Base-by-base conservation (phyloP, 2,888 invertebrate genomes). In the Allophyes oxyacanthae region DNA sequence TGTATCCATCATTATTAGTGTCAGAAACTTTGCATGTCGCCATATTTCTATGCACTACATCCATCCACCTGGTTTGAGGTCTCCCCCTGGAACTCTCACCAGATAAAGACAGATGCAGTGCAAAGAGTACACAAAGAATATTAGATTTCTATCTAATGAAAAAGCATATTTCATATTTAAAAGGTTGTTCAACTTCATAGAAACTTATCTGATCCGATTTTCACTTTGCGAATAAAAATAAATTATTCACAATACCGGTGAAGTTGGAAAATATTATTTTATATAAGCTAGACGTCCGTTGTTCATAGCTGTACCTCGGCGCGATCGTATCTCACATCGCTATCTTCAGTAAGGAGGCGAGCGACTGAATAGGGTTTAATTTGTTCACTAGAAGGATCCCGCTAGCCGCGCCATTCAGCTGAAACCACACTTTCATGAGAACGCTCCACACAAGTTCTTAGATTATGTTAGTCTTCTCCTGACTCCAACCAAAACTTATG, bases 321-420 rank as follows among this genome's bases (percentile, higher is more conserved):
- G 44, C 43, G 32, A 56, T 28, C 41, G 41, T 64, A 71, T 62
- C 63, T 58, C 42, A 33, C 42, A 57, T 36, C 37, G 36, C 63
- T 65, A 66, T 71, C 75, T 72, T 63, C 63, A 64, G 69, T 66
- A 65, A 73, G 66, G 59, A 75, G 64, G 63, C 64, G 62, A 64
- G 62, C 62, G 48, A 67, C 59, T 83, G 82, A 84, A 84, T 85
- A 63, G 78, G 63, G 77, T 81, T 83, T 84, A 84, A 85, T 85
- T 84, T 82, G 82, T 76, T 78, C 79, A 52, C 32, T 34, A 41
- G 54, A 53, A 60, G 56, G 75, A 70, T 59, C 68, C 67, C 66
- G 55, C 76, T 63, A 60, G 60, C 68, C 73, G 60, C 73, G 64
- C 73, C 63, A 73, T 78, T 82, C 75, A 76, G 82, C 79, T 75